phyloP scores from a whole-genome alignment of 2,113 vertebrate genomes.

The Axis porcinus region DNA sequence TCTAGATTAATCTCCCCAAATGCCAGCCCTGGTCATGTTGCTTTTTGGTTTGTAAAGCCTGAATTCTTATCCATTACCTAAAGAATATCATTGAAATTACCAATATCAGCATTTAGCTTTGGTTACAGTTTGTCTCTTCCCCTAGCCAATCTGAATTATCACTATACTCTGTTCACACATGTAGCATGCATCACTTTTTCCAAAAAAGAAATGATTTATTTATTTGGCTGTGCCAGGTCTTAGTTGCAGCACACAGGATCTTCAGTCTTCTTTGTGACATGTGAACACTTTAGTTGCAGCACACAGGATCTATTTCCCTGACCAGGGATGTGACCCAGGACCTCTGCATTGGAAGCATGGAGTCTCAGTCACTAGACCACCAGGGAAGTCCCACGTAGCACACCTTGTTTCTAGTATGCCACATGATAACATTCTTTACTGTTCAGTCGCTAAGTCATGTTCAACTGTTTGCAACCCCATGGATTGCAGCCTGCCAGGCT shows the following conservation, averaged over 20 bases:
- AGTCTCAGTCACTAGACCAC: not conserved
- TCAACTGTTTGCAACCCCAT: fast-evolving
- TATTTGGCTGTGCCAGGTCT: not conserved
- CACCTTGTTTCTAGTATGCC: not conserved
- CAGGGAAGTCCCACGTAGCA: not conserved
- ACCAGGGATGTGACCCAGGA: not conserved
- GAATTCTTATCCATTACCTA: not conserved
- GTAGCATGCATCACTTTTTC: not conserved
- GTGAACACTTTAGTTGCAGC: not conserved
- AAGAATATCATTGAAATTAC: not conserved
- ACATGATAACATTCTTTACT: not conserved
- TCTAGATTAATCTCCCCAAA: not conserved
- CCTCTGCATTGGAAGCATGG: not conserved
- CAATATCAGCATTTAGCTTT: not conserved
- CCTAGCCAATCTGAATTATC: not conserved
- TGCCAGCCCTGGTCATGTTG: not conserved
- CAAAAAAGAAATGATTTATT: too few relatives aligned
- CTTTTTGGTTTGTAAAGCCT: not conserved
- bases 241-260: not conserved
- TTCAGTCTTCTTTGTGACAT: not conserved
- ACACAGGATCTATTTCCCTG: not conserved
- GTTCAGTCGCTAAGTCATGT: not conserved
- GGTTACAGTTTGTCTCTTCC: not conserved
- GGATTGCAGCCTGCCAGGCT: not conserved
- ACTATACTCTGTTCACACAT: not conserved